Base-by-base conservation (phyloP, 2,888 invertebrate species). In the Microctonus brassicae region DNA sequence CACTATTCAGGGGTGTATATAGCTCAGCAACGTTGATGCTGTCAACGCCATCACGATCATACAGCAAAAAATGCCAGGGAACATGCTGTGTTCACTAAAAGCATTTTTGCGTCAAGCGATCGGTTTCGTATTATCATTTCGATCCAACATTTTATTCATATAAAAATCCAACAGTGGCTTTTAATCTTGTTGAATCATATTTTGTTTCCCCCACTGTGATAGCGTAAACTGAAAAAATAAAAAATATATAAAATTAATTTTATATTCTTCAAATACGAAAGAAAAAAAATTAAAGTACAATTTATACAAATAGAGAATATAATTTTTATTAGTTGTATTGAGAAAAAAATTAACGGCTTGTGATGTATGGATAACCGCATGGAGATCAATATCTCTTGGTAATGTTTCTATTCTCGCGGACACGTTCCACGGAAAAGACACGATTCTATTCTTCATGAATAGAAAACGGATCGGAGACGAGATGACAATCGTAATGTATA, bases 71-170 rank as follows among this genome's bases (percentile, higher is more conserved):
- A n/a, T 22, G 57, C 6, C 9, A 77, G 79, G 77, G 80, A 77
- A 78, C 82, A 81, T 76, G 82, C 82, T 82, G 84, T 78, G 84
- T 78, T 76, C 78, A 81, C 81, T 86, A 86, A 86, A 86, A 86
- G 86, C 86, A 85, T 86, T 86, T 86, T 85, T 86, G 81, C 86
- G 86, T 86, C 83, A 77, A 79, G 80, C 83, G 4, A 83, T 85
- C 83, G 72, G 67, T 67, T 66, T 26, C 70, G 29, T 26, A 79
- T 84, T 83, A 85, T 86, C 86, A 85, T 84, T 77, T 81, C 1
- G 85, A 86, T 85, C 82, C 62, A 20, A 62, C 78, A 69, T 78
- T 82, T 83, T 83, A 83, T 83, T 84, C 83, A 81, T n/a, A 81
- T 82, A 83, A 60, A 33, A 39, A 62, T 62, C 22, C 42, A 36